Evolutionary conservation across 2,888 invertebrate species (phyloP).

Genomic region (Netelia virgata): DNA sequence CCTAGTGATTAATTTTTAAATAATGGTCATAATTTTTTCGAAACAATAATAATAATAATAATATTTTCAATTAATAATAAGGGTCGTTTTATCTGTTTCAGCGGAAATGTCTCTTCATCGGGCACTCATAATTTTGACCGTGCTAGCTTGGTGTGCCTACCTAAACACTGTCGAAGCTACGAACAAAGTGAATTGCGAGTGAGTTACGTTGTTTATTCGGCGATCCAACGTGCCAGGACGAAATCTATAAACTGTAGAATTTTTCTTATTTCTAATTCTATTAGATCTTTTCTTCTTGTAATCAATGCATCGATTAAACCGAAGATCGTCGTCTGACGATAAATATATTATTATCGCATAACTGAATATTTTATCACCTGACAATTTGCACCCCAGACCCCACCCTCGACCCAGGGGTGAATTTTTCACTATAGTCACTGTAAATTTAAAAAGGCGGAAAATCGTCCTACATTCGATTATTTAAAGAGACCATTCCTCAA

Average conservation of each 20-base stretch:
- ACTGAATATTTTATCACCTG: too few species aligned
- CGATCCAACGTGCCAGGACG: not conserved
- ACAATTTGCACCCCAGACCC: too few species aligned
- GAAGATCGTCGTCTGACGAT: too few species aligned
- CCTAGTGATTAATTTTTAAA: not conserved
- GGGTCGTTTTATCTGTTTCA: slow-evolving; percentile 68
- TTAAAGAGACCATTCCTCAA: too few species aligned
- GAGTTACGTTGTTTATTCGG: slow-evolving; percentile 61
- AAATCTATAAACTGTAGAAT: not conserved
- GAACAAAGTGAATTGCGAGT: slow-evolving; percentile 76
- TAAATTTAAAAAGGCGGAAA: too few species aligned
- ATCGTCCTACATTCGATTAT: too few species aligned
- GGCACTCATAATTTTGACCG: slow-evolving; percentile 73
- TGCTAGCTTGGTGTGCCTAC: slow-evolving; percentile 74
- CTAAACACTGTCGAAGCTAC: slow-evolving; percentile 59
- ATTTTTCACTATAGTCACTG: too few species aligned
- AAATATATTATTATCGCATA: too few species aligned
- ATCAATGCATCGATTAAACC: too few species aligned
- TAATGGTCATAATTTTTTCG: not conserved
- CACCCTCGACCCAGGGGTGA: too few species aligned
- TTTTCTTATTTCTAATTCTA: too few species aligned
- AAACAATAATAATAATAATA: not conserved
- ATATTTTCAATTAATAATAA: not conserved
- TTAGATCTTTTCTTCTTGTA: too few species aligned
- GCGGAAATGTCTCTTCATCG: slow-evolving; percentile 74